Evolutionary conservation across 2,888 invertebrate genomes (phyloP).

Genomic region (Hypselothyrea guttata): DNA sequence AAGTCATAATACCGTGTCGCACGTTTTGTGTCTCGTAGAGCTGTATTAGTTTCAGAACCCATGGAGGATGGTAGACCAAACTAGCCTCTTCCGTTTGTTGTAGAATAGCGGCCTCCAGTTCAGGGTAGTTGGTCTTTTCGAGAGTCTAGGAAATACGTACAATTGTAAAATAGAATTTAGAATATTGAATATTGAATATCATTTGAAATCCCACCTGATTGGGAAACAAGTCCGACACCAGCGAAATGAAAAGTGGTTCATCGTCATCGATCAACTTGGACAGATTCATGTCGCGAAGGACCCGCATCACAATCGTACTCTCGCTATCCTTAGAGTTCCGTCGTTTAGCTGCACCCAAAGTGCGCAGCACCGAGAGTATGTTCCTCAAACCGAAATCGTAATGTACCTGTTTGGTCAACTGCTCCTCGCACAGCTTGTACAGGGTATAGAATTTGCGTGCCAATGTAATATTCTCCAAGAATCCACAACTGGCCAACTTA

Average conservation of each 20-base stretch:
- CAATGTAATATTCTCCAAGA: conserved; percentile 96
- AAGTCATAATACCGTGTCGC: conserved; percentile 97
- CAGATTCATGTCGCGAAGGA: conserved; percentile 98
- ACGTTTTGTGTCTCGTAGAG: conserved; percentile 97
- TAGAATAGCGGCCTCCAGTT: conserved; percentile 93
- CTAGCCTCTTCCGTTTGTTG: conserved; percentile 91
- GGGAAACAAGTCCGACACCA: conserved; percentile 97
- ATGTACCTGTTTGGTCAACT: conserved; percentile 98
- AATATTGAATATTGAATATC: background rate
- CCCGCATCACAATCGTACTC: conserved; percentile 98
- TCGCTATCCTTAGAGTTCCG: conserved; percentile 96
- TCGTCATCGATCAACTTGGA: conserved; percentile 98
- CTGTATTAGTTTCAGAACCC: conserved; percentile 97
- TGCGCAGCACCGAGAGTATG: conserved; percentile 95
- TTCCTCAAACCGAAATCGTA: conserved; percentile 98
- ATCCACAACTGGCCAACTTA: conserved; percentile 97
- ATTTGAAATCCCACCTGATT: conserved; percentile 85
- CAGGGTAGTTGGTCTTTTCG: conserved; percentile 95
- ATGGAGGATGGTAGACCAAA: conserved; percentile 95
- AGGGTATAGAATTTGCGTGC: conserved; percentile 98
- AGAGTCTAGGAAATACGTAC: conserved; percentile 86
- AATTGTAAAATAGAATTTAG: too few species aligned
- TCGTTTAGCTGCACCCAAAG: conserved; percentile 95
- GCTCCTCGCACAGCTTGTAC: conserved; percentile 98
- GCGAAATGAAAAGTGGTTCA: conserved; percentile 97